These are phyloP conservation scores for Todus mexicanus DNA, from an alignment of 2,797 vertebrate genomes.

Conservation along the genomic window DNA sequence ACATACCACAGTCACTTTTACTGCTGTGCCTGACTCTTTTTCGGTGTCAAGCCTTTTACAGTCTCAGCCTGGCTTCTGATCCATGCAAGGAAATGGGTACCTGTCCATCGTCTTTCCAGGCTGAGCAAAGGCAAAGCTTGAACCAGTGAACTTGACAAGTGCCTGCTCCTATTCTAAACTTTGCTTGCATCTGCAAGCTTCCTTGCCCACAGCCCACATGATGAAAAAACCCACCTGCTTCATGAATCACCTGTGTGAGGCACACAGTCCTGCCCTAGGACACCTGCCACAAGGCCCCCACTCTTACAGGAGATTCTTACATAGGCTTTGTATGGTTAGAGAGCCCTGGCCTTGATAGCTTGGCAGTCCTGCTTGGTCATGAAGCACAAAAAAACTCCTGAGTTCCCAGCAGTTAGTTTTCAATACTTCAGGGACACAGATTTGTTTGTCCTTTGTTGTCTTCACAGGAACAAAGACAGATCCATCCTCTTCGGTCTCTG, in stretches of 20 bases:
- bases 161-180: background rate
- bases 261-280: background rate
- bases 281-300: background rate
- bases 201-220: background rate
- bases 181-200: background rate
- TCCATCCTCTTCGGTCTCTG: background rate
- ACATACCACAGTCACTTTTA: fast-evolving
- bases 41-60: background rate
- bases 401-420: background rate
- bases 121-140: background rate
- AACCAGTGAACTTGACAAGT: background rate
- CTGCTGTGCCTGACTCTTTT: background rate
- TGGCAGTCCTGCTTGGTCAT: background rate
- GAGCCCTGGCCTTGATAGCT: background rate
- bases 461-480: background rate
- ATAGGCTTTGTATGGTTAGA: background rate
- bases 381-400: background rate
- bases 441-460: background rate
- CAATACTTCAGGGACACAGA: background rate
- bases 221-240: background rate
- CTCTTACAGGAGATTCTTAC: background rate
- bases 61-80: background rate
- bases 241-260: background rate
- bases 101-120: background rate
- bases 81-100: background rate